These are phyloP conservation scores for Archips crataeganus DNA, from an alignment of 2,888 invertebrate species.

Conservation along the genomic window DNA sequence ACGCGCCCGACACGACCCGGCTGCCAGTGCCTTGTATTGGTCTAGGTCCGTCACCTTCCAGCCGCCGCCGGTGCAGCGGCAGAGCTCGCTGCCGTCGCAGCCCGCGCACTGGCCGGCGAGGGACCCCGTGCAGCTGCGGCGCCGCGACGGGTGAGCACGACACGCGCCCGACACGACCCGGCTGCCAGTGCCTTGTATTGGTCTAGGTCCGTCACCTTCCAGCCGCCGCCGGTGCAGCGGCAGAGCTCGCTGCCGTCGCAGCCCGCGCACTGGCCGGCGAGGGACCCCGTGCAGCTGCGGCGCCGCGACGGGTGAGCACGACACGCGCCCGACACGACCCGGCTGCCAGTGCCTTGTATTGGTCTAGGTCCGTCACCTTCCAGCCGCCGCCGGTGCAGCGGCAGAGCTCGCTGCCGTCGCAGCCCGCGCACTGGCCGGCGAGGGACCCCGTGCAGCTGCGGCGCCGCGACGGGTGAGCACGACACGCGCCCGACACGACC, in stretches of 20 bases:
- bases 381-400: constrained; percentile 73
- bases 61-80: constrained; percentile 80
- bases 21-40: too few species aligned
- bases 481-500: too few species aligned
- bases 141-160: constrained; percentile 48
- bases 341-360: too few species aligned
- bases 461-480: constrained; percentile 49
- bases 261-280: constrained; percentile 86
- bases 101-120: constrained; percentile 86
- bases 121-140: constrained; percentile 54
- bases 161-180: too few species aligned
- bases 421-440: constrained; percentile 87
- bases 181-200: too few species aligned
- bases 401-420: constrained; percentile 93
- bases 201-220: too few species aligned
- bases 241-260: constrained; percentile 93
- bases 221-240: constrained; percentile 73
- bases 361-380: too few species aligned
- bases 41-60: too few species aligned
- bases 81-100: constrained; percentile 92
- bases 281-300: constrained; percentile 53
- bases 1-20: too few species aligned
- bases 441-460: constrained; percentile 53
- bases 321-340: too few species aligned
- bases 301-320: constrained; percentile 49